Conservation (phyloP, 2,797 vertebrate genomes). For the Protosalanx chinensis region DNA sequence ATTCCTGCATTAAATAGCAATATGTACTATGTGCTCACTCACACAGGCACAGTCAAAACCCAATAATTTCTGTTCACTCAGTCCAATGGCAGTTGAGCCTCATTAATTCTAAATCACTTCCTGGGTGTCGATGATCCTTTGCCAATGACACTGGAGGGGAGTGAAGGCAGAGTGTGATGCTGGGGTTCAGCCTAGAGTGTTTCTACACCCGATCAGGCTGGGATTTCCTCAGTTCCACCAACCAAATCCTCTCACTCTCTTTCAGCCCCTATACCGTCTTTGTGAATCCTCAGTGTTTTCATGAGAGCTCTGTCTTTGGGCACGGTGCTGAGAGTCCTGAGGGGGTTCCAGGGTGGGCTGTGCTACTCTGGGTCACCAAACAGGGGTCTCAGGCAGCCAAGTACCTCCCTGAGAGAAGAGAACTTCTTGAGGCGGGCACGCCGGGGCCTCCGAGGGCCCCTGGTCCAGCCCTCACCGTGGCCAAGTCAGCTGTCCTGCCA, state of each 20-base stretch:
- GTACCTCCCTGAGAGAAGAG: constrained; percentile 56
- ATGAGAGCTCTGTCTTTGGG: not conserved
- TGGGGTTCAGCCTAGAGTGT: not conserved
- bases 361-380: constrained; percentile 53
- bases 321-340: constrained; percentile 25
- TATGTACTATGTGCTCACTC: constrained; percentile 1
- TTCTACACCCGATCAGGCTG: not conserved
- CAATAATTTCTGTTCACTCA: not conserved
- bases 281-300: constrained; percentile 4
- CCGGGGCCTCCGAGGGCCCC: constrained; percentile 41
- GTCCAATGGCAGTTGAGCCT: not conserved
- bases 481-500: constrained; percentile 76
- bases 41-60: constrained; percentile 10
- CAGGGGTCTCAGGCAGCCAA: constrained; percentile 61
- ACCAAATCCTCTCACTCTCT: not conserved
- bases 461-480: constrained; percentile 23
- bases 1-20: constrained; percentile 3
- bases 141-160: constrained; percentile 7
- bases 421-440: constrained; percentile 52
- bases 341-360: not conserved
- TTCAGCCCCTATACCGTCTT: not conserved
- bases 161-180: constrained; percentile 1
- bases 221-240: not conserved
- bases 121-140: not conserved
- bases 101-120: not conserved